Evolutionary conservation across 2,113 vertebrate genomes (phyloP), one percentile per base, ranked within the genome.

Genomic region (Lutjanus erythropterus): DNA sequence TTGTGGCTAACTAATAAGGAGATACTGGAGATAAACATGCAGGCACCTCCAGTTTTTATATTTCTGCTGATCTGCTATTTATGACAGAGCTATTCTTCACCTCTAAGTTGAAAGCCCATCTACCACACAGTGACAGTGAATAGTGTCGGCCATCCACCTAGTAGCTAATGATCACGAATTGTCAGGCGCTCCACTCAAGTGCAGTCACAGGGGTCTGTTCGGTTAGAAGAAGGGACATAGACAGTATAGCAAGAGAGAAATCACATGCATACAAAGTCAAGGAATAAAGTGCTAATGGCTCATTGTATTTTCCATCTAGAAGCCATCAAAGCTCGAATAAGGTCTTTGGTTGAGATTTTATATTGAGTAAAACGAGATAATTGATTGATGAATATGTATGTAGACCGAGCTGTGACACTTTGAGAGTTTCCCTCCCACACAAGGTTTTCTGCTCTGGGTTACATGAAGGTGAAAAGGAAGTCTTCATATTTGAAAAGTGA

Each of bases 111-210:
- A 80, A 70, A 80, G 67, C 67, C 55, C 73, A 81, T 87, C 69
- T 83, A 27, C 59, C 47, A 64, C 21, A n/a, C 35, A 76, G 49
- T 21, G 62, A 70, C 19, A 44, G 52, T 56, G 52, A 74, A 74
- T 29, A 56, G 69, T 65, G 11, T 18, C 39, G 21, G 35, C 27
- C 50, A 78, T 87, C 88, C 78, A 58, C 47, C 27, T 60, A 71
- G 89, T 81, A 86, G 73, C 75, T 61, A 83, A 88, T 78, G 69
- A 88, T 78, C 64, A 55, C 14, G n/a, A 52, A 62, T 71, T 66
- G 44, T 74, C 35, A 66, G n/a, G 19, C 60, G 73, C 18, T 49
- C 41, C 37, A 60, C 67, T 81, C 42, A 65, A 65, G 37, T 47
- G 42, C 3, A 9, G n/a, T 64, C 53, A 81, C 60, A 6, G 58